These are phyloP conservation scores for Nomada fabriciana DNA, from an alignment of 2,888 invertebrate species.

Conservation along the genomic window DNA sequence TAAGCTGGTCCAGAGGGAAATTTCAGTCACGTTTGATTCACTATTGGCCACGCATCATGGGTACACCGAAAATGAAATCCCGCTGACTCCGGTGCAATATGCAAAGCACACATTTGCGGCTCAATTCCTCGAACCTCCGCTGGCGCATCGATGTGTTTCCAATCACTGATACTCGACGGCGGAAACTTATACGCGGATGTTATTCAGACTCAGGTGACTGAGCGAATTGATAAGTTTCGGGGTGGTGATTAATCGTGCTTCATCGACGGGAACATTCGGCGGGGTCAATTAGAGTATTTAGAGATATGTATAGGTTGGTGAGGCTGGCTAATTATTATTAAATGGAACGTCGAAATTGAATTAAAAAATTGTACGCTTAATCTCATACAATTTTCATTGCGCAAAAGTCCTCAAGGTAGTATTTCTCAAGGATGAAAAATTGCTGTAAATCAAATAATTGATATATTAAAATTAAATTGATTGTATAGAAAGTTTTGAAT, in stretches of 20 bases:
- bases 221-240: constrained; percentile 18
- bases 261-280: constrained; percentile 39
- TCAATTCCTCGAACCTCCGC: not conserved
- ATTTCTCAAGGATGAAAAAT: too few species aligned
- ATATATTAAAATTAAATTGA: too few species aligned
- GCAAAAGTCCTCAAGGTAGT: too few species aligned
- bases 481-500: too few species aligned
- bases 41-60: not conserved
- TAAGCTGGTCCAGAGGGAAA: constrained; percentile 41
- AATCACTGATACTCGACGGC: constrained; percentile 7
- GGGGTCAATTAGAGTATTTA: constrained; percentile 44
- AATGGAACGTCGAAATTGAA: not conserved
- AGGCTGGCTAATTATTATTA: not conserved
- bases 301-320: not conserved
- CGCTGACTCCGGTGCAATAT: not conserved
- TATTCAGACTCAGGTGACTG: constrained; percentile 21
- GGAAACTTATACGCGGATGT: constrained; percentile 17
- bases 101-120: not conserved
- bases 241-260: constrained; percentile 26
- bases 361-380: too few species aligned
- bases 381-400: too few species aligned
- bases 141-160: constrained; percentile 13
- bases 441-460: too few species aligned
- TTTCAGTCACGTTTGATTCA: constrained; percentile 23
- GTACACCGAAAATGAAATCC: constrained; percentile 34